Evolutionary conservation across 2,113 vertebrate genomes (phyloP).

Genomic region (Aythya baeri): DNA sequence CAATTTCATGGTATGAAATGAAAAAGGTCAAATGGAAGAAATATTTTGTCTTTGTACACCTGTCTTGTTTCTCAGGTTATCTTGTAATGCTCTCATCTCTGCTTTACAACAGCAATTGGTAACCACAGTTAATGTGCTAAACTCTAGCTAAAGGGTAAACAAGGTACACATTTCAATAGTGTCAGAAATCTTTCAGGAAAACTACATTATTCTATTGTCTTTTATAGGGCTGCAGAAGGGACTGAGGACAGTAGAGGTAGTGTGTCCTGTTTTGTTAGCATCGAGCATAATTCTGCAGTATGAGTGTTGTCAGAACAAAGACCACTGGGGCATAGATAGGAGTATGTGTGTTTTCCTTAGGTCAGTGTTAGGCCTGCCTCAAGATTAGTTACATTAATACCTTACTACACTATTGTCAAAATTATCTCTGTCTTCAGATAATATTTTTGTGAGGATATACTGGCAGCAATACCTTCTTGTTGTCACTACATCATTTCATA

Average conservation of each 20-base stretch:
- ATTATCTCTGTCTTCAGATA: background rate
- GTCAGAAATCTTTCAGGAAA: background rate
- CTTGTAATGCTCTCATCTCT: background rate
- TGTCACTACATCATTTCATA: rapidly evolving
- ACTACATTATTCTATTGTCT: background rate
- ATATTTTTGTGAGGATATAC: background rate
- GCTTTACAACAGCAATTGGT: background rate
- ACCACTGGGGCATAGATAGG: rapidly evolving
- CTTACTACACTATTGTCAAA: background rate
- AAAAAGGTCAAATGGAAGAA: background rate
- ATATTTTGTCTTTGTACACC: background rate
- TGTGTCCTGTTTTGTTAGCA: background rate
- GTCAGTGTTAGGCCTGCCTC: rapidly evolving
- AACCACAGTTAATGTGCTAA: background rate
- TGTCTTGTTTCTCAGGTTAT: background rate
- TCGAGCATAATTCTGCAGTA: background rate
- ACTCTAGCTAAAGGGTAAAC: background rate
- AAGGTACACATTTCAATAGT: background rate
- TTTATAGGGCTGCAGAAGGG: background rate
- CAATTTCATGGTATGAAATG: background rate
- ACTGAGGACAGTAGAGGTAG: background rate
- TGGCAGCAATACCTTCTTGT: background rate
- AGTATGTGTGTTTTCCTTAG: background rate
- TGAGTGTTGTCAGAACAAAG: background rate
- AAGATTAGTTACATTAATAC: background rate